Conservation (phyloP, 2,113 vertebrate genomes). For the Toxotes jaculatrix region DNA sequence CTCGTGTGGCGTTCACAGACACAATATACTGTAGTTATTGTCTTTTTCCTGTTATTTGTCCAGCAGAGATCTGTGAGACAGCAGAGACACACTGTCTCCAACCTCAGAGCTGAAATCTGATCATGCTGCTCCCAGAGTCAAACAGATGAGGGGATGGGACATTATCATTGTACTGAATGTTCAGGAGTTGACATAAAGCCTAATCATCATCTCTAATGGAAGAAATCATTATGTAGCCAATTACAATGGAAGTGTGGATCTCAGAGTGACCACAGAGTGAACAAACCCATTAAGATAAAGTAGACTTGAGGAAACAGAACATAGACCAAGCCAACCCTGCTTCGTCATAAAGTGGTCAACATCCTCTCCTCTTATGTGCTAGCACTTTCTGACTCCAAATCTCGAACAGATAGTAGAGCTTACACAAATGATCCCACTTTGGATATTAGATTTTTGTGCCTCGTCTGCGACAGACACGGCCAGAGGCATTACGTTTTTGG, state of each 20-base stretch:
- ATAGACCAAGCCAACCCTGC: not conserved
- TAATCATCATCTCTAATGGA: constrained; percentile 4
- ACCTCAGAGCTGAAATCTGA: constrained; percentile 46
- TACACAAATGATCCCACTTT: constrained; percentile 2
- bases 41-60: constrained; percentile 4
- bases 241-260: not conserved
- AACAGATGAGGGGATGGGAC: not conserved
- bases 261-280: not conserved
- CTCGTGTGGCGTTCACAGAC: not conserved
- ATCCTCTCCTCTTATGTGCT: not conserved
- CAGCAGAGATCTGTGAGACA: constrained; percentile 30
- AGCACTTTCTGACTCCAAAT: not conserved
- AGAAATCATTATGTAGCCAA: not conserved
- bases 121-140: constrained; percentile 24
- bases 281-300: not conserved
- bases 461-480: too few species aligned
- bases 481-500: too few species aligned
- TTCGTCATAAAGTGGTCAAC: not conserved
- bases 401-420: not conserved
- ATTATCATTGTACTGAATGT: constrained; percentile 6
- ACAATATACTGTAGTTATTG: not conserved
- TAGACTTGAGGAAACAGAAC: not conserved
- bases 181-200: not conserved
- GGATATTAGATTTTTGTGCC: too few species aligned
- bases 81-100: constrained; percentile 48